phyloP scores from a whole-genome alignment of 2,797 vertebrate species.

The Microctenopoma lineatum region DNA sequence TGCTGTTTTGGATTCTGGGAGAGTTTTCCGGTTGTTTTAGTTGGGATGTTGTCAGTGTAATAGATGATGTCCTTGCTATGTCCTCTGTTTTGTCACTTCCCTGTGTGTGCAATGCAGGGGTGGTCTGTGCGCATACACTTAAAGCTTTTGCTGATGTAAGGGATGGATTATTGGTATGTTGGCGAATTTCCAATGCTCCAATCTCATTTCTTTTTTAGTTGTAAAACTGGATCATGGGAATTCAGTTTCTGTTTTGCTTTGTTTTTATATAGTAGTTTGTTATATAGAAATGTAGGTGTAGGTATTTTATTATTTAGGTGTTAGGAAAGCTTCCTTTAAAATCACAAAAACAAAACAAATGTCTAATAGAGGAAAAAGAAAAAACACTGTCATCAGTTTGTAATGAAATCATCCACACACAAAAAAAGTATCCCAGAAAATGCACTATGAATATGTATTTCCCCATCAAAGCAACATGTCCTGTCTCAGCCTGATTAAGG shows the following conservation, averaged over 20 bases:
- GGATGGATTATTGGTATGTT: conserved; percentile 30
- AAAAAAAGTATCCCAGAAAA: conserved; percentile 18
- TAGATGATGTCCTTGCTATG: conserved; percentile 66
- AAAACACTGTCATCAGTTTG: conserved; percentile 18
- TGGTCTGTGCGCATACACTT: conserved; percentile 47
- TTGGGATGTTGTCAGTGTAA: conserved; percentile 59
- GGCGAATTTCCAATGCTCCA: conserved; percentile 20
- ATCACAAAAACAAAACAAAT: conserved; percentile 24
- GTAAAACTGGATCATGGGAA: conserved; percentile 6
- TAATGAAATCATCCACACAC: conserved; percentile 13
- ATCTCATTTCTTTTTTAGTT: conserved; percentile 43
- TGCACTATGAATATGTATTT: conserved; percentile 60
- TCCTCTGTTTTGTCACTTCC: conserved; percentile 53
- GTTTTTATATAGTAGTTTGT: conserved; percentile 14
- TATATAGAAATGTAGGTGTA: background rate
- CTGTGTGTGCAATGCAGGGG: conserved; percentile 38
- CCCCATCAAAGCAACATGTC: conserved; percentile 23
- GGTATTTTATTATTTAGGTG: background rate
- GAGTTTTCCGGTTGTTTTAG: conserved; percentile 28
- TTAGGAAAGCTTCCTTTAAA: background rate
- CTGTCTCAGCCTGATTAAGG: conserved; percentile 25
- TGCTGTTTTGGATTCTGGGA: conserved; percentile 23
- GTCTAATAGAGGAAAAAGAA: background rate
- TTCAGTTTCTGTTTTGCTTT: conserved; percentile 30
- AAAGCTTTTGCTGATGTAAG: conserved; percentile 29